A percentile compares a stretch with the other conserved stretches of the same genome.
Conservation (phyloP, 2,113 vertebrate species). For the Corvus hawaiiensis region DNA sequence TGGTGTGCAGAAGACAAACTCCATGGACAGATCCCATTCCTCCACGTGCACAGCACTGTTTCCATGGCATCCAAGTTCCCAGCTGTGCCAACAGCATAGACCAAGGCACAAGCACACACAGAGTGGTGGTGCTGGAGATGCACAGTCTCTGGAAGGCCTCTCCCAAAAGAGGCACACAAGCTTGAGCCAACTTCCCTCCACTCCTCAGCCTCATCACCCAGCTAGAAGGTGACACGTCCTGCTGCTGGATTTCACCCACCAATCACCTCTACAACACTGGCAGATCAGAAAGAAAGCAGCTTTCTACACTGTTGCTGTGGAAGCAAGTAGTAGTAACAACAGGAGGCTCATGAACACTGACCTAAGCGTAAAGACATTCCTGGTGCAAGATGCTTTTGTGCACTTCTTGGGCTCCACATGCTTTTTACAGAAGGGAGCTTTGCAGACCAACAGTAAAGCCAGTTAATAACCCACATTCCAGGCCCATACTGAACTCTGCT, state of each 20-base stretch:
- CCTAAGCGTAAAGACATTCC: not conserved
- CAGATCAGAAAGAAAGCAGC: not conserved
- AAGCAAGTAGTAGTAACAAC: not conserved
- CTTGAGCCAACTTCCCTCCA: not conserved
- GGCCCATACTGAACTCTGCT: not conserved
- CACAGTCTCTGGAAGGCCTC: not conserved
- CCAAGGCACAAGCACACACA: not conserved
- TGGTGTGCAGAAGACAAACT: not conserved
- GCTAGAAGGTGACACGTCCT: rapidly evolving
- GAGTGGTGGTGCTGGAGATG: not conserved
- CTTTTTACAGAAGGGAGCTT: rapidly evolving
- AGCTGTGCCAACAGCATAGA: rapidly evolving
- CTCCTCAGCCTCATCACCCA: not conserved
- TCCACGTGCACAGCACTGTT: not conserved
- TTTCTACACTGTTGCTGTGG: not conserved
- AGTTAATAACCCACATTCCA: not conserved
- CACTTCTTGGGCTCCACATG: not conserved
- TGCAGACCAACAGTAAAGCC: not conserved
- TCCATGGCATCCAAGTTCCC: rapidly evolving
- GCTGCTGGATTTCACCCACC: not conserved
- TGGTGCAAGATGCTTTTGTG: not conserved
- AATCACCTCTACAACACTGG: not conserved
- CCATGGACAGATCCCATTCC: not conserved
- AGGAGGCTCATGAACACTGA: not conserved
- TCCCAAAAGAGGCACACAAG: not conserved